Evolutionary conservation across 2,797 vertebrate species (phyloP).

Genomic region (Valencia hispanica): DNA sequence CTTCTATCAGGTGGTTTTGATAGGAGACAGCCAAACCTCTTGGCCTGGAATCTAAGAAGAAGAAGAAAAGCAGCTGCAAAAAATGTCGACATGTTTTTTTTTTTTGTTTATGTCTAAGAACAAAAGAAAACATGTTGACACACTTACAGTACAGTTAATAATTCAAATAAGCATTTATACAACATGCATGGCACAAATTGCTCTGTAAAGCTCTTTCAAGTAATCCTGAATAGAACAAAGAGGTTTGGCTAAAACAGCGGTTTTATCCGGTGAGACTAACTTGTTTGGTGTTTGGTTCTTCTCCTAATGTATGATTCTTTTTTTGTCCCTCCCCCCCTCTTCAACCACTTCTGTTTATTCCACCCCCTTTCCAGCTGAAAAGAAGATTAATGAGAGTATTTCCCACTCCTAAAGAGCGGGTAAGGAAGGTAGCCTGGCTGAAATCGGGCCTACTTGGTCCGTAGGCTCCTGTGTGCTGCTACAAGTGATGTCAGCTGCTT

Average conservation of each 20-base stretch:
- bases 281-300: slow-evolving; percentile 75
- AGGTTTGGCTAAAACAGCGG: slow-evolving; percentile 71
- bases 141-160: slow-evolving; percentile 17
- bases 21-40: slow-evolving; percentile 78
- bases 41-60: slow-evolving; percentile 40
- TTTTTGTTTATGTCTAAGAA: slow-evolving; percentile 17
- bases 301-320: slow-evolving; percentile 76
- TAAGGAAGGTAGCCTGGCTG: slow-evolving; percentile 80
- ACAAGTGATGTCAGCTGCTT: slow-evolving; percentile 75
- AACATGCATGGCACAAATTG: slow-evolving; percentile 56
- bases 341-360: slow-evolving; percentile 72
- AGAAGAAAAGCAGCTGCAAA: slow-evolving; percentile 14
- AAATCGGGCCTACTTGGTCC: slow-evolving; percentile 67
- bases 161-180: slow-evolving; percentile 3
- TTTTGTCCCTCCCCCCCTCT: slow-evolving; percentile 52
- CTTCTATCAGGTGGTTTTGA: slow-evolving; percentile 61
- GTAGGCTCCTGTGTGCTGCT: slow-evolving; percentile 73
- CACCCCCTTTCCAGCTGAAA: slow-evolving; percentile 77
- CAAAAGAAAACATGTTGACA: slow-evolving; percentile 48
- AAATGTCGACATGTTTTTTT: slow-evolving; percentile 45
- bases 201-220: slow-evolving; percentile 35
- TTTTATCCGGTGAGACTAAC: slow-evolving; percentile 71
- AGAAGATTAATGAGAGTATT: slow-evolving; percentile 84
- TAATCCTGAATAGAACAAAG: slow-evolving; percentile 41
- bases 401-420: slow-evolving; percentile 78